phyloP scores from a whole-genome alignment of 2,888 invertebrate genomes.

The Spisula solida region DNA sequence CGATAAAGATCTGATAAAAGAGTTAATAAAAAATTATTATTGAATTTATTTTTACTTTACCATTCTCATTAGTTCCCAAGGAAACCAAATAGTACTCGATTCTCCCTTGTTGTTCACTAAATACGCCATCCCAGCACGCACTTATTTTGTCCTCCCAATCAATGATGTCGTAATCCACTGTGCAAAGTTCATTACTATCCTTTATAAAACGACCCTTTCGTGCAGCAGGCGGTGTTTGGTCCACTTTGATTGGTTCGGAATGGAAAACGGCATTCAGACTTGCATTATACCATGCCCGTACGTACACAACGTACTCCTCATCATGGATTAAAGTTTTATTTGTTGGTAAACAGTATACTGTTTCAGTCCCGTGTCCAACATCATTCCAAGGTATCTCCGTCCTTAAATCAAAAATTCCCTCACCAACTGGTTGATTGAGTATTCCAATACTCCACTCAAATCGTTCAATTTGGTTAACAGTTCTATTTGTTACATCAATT shows the following conservation, averaged over 20 bases:
- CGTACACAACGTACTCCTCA: slow-evolving; percentile 56
- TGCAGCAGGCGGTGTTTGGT: slow-evolving; percentile 70
- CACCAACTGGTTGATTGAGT: slow-evolving; percentile 57
- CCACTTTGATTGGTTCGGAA: slow-evolving; percentile 67
- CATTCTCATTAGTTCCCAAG: slow-evolving; percentile 55
- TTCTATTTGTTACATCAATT: not conserved
- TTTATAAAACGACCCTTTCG: slow-evolving; percentile 62
- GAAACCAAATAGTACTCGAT: slow-evolving; percentile 49
- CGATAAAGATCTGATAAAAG: not conserved
- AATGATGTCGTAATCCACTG: slow-evolving; percentile 70
- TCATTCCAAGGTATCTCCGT: slow-evolving; percentile 69
- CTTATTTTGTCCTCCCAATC: slow-evolving; percentile 64
- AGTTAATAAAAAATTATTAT: not conserved
- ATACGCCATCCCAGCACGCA: slow-evolving; percentile 73
- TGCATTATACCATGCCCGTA: slow-evolving; percentile 67
- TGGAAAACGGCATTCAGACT: slow-evolving; percentile 45
- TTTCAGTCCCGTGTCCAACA: slow-evolving; percentile 53
- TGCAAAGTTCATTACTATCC: slow-evolving; percentile 67
- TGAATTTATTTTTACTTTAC: slow-evolving; percentile 38
- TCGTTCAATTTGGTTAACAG: slow-evolving; percentile 33
- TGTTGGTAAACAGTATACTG: slow-evolving; percentile 65
- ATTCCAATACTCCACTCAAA: slow-evolving; percentile 73
- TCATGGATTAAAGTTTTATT: slow-evolving; percentile 55
- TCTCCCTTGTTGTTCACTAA: slow-evolving; percentile 47
- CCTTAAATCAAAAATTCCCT: slow-evolving; percentile 65